Evolutionary conservation across 2,888 invertebrate species (phyloP).

Genomic region (Andrena bicolor): DNA sequence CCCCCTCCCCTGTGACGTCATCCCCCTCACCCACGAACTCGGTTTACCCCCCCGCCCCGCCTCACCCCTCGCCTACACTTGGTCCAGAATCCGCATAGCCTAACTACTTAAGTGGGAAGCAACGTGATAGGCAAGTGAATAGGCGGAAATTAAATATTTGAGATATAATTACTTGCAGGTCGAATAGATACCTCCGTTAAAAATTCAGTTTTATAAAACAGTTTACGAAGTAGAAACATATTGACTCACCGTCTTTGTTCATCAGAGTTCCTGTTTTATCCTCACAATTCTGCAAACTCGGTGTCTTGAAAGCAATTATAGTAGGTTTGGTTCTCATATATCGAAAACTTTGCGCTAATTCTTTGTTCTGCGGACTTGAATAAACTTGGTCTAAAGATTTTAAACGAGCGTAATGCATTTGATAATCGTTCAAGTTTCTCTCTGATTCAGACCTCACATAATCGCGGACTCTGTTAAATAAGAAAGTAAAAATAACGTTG

Average conservation of each 20-base stretch:
- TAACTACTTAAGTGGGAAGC: too few relatives aligned
- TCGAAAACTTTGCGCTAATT: slow-evolving; percentile 94
- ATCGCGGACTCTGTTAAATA: slow-evolving; percentile 87
- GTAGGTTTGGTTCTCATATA: slow-evolving; percentile 96
- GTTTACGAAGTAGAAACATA: neutral
- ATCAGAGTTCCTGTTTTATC: slow-evolving; percentile 56
- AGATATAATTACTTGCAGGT: neutral
- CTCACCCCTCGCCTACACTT: too few relatives aligned
- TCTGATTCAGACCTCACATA: slow-evolving; percentile 93
- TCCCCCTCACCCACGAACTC: too few relatives aligned
- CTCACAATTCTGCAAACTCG: slow-evolving; percentile 91
- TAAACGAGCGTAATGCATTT: slow-evolving; percentile 88
- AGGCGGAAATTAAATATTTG: too few relatives aligned
- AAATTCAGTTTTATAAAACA: neutral
- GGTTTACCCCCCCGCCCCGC: too few relatives aligned
- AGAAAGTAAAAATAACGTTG: neutral
- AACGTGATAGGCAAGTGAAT: too few relatives aligned
- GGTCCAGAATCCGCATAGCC: too few relatives aligned
- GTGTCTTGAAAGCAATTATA: slow-evolving; percentile 94
- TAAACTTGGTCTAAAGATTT: slow-evolving; percentile 90
- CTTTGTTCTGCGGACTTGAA: slow-evolving; percentile 91
- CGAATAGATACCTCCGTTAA: neutral
- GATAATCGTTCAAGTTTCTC: slow-evolving; percentile 90
- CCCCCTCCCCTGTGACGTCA: too few relatives aligned
- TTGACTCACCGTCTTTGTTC: slow-evolving; percentile 23